Percentiles rank a stretch among this genome's conserved stretches.
Evolutionary conservation across 1,140 invertebrate genomes (phyloP).

Genomic region (Anoplophora glabripennis): DNA sequence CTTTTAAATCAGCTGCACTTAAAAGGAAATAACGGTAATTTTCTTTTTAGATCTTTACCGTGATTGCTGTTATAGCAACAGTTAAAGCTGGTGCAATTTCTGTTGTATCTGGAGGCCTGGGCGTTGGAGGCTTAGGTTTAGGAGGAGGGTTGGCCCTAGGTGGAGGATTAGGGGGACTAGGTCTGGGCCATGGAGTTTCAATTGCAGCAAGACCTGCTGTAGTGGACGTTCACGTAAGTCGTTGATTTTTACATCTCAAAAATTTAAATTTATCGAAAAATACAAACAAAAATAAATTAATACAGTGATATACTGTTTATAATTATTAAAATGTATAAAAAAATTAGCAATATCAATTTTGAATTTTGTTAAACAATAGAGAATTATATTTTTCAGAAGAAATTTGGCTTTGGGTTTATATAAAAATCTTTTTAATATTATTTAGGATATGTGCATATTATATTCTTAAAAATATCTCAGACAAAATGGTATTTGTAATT

Average conservation of each 20-base stretch:
- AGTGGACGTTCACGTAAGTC: constrained; percentile 11
- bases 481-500: too few species aligned
- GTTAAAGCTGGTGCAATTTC: constrained; percentile 12
- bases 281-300: background rate
- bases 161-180: background rate
- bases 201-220: constrained; percentile 5
- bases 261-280: background rate
- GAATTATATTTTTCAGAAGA: too few species aligned
- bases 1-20: background rate
- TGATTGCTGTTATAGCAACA: constrained; percentile 11
- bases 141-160: background rate
- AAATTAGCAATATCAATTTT: too few species aligned
- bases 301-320: background rate
- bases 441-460: too few species aligned
- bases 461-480: too few species aligned
- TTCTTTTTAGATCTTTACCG: constrained; percentile 13
- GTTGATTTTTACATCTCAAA: background rate
- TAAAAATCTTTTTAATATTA: too few species aligned
- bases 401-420: too few species aligned
- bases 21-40: background rate
- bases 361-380: too few species aligned
- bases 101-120: constrained; percentile 1
- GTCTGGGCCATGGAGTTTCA: constrained; percentile 2
- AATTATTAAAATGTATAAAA: too few species aligned
- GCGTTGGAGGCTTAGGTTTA: constrained; percentile 9